A percentile compares a stretch with the other conserved stretches of the same genome.
Evolutionary conservation across 2,888 invertebrate genomes (phyloP).

Genomic region (Drosophila nigricruria): DNA sequence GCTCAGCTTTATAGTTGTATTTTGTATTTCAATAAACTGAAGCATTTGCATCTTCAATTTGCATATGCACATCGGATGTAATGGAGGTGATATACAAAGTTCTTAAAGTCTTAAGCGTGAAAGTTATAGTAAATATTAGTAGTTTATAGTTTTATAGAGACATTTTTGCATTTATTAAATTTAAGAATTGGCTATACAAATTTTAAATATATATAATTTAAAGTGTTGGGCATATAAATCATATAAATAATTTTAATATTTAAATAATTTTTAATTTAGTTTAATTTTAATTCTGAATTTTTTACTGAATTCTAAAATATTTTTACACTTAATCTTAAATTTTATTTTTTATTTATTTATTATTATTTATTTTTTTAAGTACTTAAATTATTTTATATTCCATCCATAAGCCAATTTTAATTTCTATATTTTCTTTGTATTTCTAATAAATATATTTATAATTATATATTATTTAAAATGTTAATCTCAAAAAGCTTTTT

Average conservation of each 20-base stretch:
- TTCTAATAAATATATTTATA: too few relatives aligned
- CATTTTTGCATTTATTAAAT: neutral
- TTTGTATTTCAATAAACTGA: slow-evolving; percentile 30
- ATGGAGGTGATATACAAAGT: neutral
- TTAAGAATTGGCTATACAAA: neutral
- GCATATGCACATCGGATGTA: neutral
- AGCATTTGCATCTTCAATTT: slow-evolving; percentile 13
- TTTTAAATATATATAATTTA: neutral
- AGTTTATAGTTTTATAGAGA: neutral
- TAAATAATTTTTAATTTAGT: neutral
- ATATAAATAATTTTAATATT: neutral
- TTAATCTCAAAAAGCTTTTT: too few relatives aligned
- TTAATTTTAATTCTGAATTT: neutral
- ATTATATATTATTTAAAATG: too few relatives aligned
- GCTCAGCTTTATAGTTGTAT: slow-evolving; percentile 22
- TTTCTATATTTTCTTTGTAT: neutral
- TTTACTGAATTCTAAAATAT: neutral
- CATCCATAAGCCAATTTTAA: neutral
- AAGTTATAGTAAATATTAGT: neutral
- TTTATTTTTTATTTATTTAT: neutral
- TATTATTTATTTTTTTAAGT: neutral
- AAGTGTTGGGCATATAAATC: neutral
- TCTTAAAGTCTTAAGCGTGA: neutral
- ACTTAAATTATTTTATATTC: neutral
- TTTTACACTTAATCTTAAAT: neutral